Base-by-base conservation (phyloP, 2,888 invertebrate species). In the Leucophenga montana region DNA sequence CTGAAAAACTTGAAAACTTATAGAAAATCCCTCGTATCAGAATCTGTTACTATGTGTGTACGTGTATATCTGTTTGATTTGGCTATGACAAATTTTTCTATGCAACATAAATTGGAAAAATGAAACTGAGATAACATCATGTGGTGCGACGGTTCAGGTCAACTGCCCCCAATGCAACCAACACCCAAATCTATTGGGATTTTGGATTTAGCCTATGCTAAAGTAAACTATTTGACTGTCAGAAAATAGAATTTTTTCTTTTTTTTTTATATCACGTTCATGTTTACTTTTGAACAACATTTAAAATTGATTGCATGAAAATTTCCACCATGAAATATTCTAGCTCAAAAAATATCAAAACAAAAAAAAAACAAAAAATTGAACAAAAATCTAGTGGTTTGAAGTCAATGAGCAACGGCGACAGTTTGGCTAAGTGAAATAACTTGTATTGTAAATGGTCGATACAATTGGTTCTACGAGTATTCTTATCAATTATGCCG, bases 181-280 rank as follows among this genome's bases (percentile, higher is more conserved):
- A 27, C 4, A 27, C 27, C 27, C 2, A 4, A 27, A 4, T 2
- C 27, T 27, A 27, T 39, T 39, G 39, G 39, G 1, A 8, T 39
- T 39, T 39, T 39, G 11, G 39, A 3, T 39, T 39, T 39, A 39
- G 59, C 33, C 6, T 59, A 59, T 31, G 16, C n/a, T n/a, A 33
- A 59, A 59, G 31, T 33, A 59, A 33, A 59, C n/a, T 59, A 59
- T 59, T 59, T 59, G 39, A 39, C 39, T 39, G 59, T 59, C 18
- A 39, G 11, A 39, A 39, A 39, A 39, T 39, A 11, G 8, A 39
- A 39, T 39, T 39, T 39, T 39, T 39, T 39, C 5, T 39, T 33
- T 5, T 33, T 33, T 33, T 5, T 33, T 33, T 33, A 33, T 39
- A 16, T 16, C 14, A 59, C 22, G 27, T 27, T 20, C 27, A 20